Base-by-base conservation (phyloP, 2,888 invertebrate species). In the Plagodis dolabraria region DNA sequence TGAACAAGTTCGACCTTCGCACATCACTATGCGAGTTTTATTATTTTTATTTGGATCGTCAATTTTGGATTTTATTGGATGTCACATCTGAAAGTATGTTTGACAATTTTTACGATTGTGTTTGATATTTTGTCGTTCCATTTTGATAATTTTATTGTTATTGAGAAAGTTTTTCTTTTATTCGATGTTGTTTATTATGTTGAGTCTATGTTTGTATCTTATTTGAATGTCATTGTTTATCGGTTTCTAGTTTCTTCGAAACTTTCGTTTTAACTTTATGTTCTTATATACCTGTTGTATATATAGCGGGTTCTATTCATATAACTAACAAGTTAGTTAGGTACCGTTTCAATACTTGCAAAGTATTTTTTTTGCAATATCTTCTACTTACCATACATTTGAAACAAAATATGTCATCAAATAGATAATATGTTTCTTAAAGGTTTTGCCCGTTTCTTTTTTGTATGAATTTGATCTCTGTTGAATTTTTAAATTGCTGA, bases 91-190 rank as follows among this genome's bases (percentile, higher is more conserved):
- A 58, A 59, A 58, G 57, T 53, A 42, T 69, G 64, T 67, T 64
- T 66, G 64, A 66, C 67, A 65, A 61, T 67, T 65, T 63, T 67
- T 65, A 69, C 63, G 67, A 65, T 51, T 47, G 56, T 60, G 64
- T 64, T 69, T 60, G 57, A 53, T 67, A 66, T 60, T 38, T 5
- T 56, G 61, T 62, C n/a, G 51, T 64, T 64, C 62, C 54, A 60
- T 64, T 63, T 63, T 46, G 46, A 57, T 56, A 49, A 52, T 56
- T 63, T 64, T 64, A 60, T 56, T 67, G 57, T 60, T 67, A 57
- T 60, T 60, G 59, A 62, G 59, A 62, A 63, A 64, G 64, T 48
- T 67, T 38, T 60, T 60, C 49, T 65, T 43, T 59, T 22, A 22
- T 22, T 52, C 40, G 47, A 33, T 53, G 52, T 55, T 47, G 33